A percentile compares a stretch with the other conserved stretches of the same genome.
These are phyloP conservation scores for Sceloporus tristichus DNA, from an alignment of 2,113 vertebrate genomes.

Conservation along the genomic window DNA sequence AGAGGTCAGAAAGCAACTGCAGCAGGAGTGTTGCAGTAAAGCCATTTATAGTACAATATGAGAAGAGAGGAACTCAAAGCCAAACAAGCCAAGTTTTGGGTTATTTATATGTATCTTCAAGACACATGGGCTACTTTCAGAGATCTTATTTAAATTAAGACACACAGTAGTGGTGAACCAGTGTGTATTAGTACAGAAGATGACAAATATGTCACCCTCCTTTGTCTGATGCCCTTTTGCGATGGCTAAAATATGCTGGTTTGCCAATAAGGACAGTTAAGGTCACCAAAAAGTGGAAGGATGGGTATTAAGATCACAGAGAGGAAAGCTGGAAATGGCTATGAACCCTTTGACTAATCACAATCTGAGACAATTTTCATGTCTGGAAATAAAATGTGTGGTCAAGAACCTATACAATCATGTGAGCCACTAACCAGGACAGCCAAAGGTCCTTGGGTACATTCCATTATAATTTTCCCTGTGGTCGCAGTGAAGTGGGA, in stretches of 20 bases:
- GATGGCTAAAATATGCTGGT: neutral
- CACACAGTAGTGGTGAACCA: conserved; percentile 10
- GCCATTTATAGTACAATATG: neutral
- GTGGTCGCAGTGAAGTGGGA: neutral
- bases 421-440: neutral
- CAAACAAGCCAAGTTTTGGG: neutral
- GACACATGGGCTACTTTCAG: neutral
- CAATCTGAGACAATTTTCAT: conserved; percentile 10
- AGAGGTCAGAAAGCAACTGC: neutral
- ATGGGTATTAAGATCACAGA: neutral
- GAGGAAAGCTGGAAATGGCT: neutral
- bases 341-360: neutral
- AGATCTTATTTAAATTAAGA: neutral
- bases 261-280: conserved; percentile 11
- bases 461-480: neutral
- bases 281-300: neutral
- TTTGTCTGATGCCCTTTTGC: neutral
- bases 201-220: neutral
- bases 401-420: neutral
- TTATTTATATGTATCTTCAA: neutral
- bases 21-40: neutral
- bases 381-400: conserved; percentile 7
- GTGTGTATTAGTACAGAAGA: neutral
- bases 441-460: neutral
- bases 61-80: too few relatives aligned